Conservation (phyloP, 2,888 invertebrate genomes). For the Dorcus hopei region DNA sequence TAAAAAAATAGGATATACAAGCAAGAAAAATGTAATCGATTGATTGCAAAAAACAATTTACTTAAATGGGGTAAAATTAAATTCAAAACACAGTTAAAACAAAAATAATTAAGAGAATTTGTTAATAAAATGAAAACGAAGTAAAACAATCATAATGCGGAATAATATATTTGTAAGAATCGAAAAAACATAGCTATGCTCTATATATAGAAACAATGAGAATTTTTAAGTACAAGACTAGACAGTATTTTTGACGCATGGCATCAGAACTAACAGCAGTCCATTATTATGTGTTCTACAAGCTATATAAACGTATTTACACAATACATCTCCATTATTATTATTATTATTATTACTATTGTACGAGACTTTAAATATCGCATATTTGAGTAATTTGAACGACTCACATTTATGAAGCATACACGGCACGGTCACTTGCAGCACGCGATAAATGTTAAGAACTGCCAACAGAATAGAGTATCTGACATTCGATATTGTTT, state of each 20-base stretch:
- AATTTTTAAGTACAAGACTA: slow-evolving; percentile 47
- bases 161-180: slow-evolving; percentile 36
- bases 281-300: slow-evolving; percentile 40
- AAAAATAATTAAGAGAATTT: too few relatives aligned
- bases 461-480: too few relatives aligned
- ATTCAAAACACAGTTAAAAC: too few relatives aligned
- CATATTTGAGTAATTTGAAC: background rate
- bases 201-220: slow-evolving; percentile 38
- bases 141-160: slow-evolving; percentile 21
- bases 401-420: background rate
- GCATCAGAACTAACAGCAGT: slow-evolving; percentile 42
- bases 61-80: too few relatives aligned
- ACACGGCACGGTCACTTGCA: too few relatives aligned
- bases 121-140: background rate
- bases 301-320: slow-evolving; percentile 32
- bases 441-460: too few relatives aligned
- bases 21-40: too few relatives aligned
- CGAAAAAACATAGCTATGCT: slow-evolving; percentile 32
- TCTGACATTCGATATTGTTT: too few relatives aligned
- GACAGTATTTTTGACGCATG: slow-evolving; percentile 42
- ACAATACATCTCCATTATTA: slow-evolving; percentile 21
- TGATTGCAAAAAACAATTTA: too few relatives aligned
- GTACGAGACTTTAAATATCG: slow-evolving; percentile 15
- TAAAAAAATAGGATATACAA: too few relatives aligned
- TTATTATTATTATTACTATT: slow-evolving; percentile 18